Evolutionary conservation across 2,888 invertebrate species (phyloP), one percentile per base, ranked within the genome.

Genomic region (Apocheima hispidaria): DNA sequence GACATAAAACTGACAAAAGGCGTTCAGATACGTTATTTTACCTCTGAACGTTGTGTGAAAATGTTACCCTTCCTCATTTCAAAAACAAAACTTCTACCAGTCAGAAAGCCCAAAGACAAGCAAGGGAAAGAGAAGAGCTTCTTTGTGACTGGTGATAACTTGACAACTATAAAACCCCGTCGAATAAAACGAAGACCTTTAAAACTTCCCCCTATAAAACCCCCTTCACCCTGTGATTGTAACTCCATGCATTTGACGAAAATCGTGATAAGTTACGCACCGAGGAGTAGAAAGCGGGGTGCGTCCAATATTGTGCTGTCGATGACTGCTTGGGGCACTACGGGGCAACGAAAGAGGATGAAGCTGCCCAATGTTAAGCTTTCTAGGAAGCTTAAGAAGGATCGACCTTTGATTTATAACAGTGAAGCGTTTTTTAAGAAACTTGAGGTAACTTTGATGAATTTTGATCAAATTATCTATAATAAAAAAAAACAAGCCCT

Each of bases 31-130:
- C n/a, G 18, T 36, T 21, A 52, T 6, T 23, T 1, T 44, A 59
- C 53, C 5, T 9, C n/a, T 26, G 12, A 28, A 23, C 26, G 23
- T 43, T 4, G 28, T 10, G 20, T 12, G 5, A 77, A 70, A 20
- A 88, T 91, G 90, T 70, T 91, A 46, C 92, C 91, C n/a, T 83
- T 89, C 73, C 62, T 90, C 30, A 83, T 90, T 73, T 89, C 90
- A 0, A 88, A 90, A 74, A 85, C 89, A 0, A 89, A 88, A 73
- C 69, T 90, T 1, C 57, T 90, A 20, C 82, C 88, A 36, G 70
- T 79, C 16, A 86, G 77, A 59, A 86, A 79, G 60, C 69, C 74
- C 7, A 82, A 79, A 58, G 73, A 78, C 6, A 84, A 71, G 35
- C 75, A 72, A 58, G 62, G 14, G 0, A 81, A 80, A 63, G 83